Percentiles rank a stretch among this genome's conserved stretches.
Conservation (phyloP, 2,888 invertebrate species). For the Agrotis exclamationis region DNA sequence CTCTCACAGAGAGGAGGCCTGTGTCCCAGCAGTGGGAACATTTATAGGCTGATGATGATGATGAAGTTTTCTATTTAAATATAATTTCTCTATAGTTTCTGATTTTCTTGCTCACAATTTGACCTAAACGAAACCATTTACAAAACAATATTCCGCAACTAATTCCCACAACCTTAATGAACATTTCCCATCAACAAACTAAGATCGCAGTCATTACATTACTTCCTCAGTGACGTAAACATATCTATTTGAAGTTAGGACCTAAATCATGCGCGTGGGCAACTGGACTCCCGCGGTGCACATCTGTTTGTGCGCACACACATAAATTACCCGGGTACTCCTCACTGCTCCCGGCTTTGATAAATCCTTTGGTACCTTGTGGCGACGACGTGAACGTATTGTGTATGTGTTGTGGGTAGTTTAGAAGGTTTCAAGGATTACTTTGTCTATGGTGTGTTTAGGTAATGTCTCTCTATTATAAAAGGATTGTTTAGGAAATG, state of each 20-base stretch:
- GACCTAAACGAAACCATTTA: not conserved
- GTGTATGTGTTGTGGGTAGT: constrained; percentile 59
- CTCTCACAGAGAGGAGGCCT: too few relatives aligned
- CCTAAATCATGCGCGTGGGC: constrained; percentile 77
- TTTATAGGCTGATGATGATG: too few relatives aligned
- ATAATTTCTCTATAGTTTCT: not conserved
- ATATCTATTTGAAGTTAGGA: constrained; percentile 62
- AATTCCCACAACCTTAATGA: constrained; percentile 37
- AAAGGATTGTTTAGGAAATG: too few relatives aligned
- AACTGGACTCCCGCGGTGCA: constrained; percentile 78
- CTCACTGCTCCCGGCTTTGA: constrained; percentile 79
- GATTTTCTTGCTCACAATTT: not conserved
- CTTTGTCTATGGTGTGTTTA: not conserved
- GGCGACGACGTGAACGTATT: constrained; percentile 77
- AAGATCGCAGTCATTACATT: constrained; percentile 59
- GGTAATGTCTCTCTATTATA: not conserved
- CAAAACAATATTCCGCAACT: constrained; percentile 13
- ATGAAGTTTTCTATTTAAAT: too few relatives aligned
- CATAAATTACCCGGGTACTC: constrained; percentile 72
- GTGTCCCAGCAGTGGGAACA: too few relatives aligned
- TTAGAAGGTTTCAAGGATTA: constrained; percentile 49
- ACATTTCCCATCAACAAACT: constrained; percentile 45
- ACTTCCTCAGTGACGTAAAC: constrained; percentile 62
- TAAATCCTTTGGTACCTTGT: constrained; percentile 76
- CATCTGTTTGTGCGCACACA: constrained; percentile 75